Conservation (phyloP, 2,888 invertebrate genomes). For the Achlya flavicornis region DNA sequence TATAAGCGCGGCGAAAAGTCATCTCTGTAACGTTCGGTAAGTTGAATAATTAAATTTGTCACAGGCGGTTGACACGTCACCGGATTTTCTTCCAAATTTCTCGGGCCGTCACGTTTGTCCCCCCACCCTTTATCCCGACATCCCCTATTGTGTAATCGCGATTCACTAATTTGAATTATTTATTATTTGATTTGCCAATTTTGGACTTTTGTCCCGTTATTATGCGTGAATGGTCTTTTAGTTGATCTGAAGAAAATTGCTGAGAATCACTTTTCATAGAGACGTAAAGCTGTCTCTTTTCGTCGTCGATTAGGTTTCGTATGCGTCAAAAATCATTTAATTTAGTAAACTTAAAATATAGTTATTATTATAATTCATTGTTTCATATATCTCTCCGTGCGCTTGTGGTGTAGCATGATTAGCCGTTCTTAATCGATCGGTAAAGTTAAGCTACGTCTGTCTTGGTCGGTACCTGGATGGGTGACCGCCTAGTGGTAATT, state of each 20-base stretch:
- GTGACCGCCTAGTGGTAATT: too few relatives aligned
- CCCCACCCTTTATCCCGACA: slow-evolving; percentile 41
- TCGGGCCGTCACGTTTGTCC: slow-evolving; percentile 73
- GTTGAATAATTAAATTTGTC: slow-evolving; percentile 84
- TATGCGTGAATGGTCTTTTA: slow-evolving; percentile 26
- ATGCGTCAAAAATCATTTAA: too few relatives aligned
- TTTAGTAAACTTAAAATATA: too few relatives aligned
- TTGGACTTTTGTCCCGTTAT: slow-evolving; percentile 42
- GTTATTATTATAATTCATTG: too few relatives aligned
- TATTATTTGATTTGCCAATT: slow-evolving; percentile 78
- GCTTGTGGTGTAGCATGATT: too few relatives aligned
- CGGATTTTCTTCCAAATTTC: slow-evolving; percentile 76
- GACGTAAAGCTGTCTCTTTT: too few relatives aligned
- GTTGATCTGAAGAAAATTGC: background rate
- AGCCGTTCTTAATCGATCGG: too few relatives aligned
- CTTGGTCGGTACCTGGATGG: too few relatives aligned
- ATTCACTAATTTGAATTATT: slow-evolving; percentile 81
- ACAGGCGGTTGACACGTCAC: slow-evolving; percentile 79
- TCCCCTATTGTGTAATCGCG: slow-evolving; percentile 72
- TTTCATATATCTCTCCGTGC: too few relatives aligned
- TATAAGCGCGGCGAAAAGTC: slow-evolving; percentile 80
- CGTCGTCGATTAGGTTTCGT: too few relatives aligned
- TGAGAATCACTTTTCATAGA: too few relatives aligned
- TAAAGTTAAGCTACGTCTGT: too few relatives aligned
- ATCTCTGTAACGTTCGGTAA: slow-evolving; percentile 82